A percentile compares a stretch with the other conserved stretches of the same genome.
Evolutionary conservation across 2,888 invertebrate genomes (phyloP).

Genomic region (Pimpla rufipes): DNA sequence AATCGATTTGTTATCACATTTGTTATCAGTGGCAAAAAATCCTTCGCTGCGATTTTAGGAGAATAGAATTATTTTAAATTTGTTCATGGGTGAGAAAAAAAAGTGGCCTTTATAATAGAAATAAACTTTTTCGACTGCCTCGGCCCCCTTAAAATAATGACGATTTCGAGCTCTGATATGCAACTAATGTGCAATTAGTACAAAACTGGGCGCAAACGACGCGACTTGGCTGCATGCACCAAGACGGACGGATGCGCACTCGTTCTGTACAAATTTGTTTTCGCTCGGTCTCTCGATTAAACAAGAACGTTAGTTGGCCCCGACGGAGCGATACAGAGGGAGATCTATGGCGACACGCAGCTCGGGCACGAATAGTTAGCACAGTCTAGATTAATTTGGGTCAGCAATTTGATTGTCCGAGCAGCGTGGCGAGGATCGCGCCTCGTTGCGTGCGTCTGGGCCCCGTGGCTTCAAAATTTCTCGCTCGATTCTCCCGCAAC

Average conservation of each 20-base stretch:
- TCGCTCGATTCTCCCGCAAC: constrained; percentile 23
- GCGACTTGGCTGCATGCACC: not conserved
- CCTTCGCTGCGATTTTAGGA: no score
- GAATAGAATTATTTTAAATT: no score
- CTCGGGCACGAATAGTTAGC: constrained; percentile 73
- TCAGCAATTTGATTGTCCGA: constrained; percentile 73
- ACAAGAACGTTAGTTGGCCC: constrained; percentile 27
- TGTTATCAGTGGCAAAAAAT: no score
- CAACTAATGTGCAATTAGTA: no score
- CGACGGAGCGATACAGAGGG: constrained; percentile 13
- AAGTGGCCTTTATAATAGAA: no score
- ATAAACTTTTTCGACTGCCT: no score
- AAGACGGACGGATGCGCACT: not conserved
- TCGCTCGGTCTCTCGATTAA: constrained; percentile 17
- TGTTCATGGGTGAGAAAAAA: no score
- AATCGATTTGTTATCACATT: no score
- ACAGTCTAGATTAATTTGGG: constrained; percentile 74
- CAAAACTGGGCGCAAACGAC: no score
- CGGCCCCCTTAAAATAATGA: no score
- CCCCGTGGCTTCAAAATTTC: constrained; percentile 28
- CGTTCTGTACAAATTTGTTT: constrained; percentile 38
- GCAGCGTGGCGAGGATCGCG: constrained; percentile 62
- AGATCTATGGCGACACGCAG: constrained; percentile 69
- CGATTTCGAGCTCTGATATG: no score
- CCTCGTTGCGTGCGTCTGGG: constrained; percentile 42